These are phyloP conservation scores for Mycteria americana DNA, from an alignment of 2,797 vertebrate genomes.

Conservation along the genomic window DNA sequence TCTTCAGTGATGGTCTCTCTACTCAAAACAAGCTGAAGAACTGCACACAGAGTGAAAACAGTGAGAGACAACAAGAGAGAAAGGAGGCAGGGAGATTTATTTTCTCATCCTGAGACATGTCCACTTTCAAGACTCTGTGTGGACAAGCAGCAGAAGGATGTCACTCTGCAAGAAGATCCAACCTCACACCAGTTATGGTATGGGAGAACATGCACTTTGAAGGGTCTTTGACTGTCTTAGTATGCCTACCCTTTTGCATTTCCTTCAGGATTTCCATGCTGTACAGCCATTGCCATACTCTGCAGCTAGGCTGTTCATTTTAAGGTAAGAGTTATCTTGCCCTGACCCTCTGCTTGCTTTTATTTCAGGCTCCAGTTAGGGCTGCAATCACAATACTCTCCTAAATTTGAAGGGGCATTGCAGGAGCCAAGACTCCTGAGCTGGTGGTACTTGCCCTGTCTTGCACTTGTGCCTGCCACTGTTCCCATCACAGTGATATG, in stretches of 20 bases:
- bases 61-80: neutral
- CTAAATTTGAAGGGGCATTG: neutral
- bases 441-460: neutral
- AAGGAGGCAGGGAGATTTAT: neutral
- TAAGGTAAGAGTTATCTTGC: neutral
- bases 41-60: neutral
- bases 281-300: neutral
- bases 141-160: neutral
- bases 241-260: neutral
- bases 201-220: neutral
- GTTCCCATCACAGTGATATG: neutral
- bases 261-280: neutral
- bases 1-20: neutral
- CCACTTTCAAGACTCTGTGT: neutral
- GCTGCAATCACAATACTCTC: neutral
- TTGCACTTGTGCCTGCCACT: accelerated
- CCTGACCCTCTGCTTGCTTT: neutral
- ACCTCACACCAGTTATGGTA: neutral
- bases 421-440: neutral
- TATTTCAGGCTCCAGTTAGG: neutral
- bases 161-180: neutral
- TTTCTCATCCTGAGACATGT: neutral
- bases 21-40: neutral
- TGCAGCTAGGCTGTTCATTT: neutral
- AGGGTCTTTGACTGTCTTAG: neutral